Percentiles rank a stretch among this genome's conserved stretches.
These are phyloP conservation scores for Myiozetetes cayanensis DNA, from an alignment of 2,113 vertebrate species.

Conservation along the genomic window DNA sequence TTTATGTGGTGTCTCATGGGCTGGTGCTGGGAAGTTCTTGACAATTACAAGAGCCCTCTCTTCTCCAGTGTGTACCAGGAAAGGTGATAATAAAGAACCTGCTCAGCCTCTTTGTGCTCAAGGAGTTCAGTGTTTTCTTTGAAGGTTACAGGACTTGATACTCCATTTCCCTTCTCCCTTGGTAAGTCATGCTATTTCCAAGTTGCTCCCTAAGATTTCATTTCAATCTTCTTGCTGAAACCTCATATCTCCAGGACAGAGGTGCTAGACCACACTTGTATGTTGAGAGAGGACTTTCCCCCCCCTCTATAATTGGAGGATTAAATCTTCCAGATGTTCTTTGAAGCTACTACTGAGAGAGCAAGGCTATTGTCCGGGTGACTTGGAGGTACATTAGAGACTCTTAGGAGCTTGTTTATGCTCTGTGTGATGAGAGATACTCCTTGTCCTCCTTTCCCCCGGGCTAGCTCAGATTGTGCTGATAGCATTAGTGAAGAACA, in stretches of 20 bases:
- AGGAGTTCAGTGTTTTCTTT: neutral
- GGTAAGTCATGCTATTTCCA: neutral
- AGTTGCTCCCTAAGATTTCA: neutral
- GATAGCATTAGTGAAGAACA: conserved; percentile 8
- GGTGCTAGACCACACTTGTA: neutral
- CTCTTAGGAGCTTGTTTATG: neutral
- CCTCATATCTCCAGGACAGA: neutral
- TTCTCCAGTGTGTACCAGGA: neutral
- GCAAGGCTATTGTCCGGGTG: neutral
- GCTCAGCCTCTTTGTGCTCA: neutral
- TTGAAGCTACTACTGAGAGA: neutral
- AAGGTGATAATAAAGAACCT: neutral
- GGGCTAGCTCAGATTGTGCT: neutral
- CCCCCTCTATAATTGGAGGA: neutral
- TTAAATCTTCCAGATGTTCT: neutral
- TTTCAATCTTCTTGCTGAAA: neutral
- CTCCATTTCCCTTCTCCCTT: neutral
- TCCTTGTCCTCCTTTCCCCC: neutral
- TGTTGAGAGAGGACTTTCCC: neutral
- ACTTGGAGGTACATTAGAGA: neutral
- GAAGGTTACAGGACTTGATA: neutral
- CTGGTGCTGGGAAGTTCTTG: neutral
- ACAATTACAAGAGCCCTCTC: accelerated
- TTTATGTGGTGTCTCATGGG: neutral
- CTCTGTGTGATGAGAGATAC: neutral